Conservation (phyloP, 1,140 invertebrate genomes). For the Araneus ventricosus region DNA sequence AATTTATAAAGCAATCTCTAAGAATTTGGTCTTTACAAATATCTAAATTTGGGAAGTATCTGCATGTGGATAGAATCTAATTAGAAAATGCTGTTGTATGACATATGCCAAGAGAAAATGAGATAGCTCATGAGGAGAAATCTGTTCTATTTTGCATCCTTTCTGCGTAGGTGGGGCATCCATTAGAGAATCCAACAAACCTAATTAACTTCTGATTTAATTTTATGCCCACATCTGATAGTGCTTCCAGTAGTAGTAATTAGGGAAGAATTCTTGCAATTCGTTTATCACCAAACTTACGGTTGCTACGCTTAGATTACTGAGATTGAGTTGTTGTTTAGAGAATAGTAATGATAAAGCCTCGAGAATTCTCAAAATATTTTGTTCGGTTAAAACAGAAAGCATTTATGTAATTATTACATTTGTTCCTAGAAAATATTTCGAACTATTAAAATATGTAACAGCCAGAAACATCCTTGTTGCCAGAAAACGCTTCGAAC, state of each 20-base stretch:
- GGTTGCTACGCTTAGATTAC: neutral
- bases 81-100: neutral
- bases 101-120: neutral
- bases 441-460: too few relatives aligned
- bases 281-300: neutral
- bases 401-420: neutral
- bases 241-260: neutral
- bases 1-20: too few relatives aligned
- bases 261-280: conserved; percentile 4
- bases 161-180: neutral
- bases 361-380: neutral
- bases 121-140: neutral
- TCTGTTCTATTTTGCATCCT: too few relatives aligned
- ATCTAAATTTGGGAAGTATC: too few relatives aligned
- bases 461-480: too few relatives aligned
- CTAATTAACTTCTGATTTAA: conserved; percentile 31
- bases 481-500: too few relatives aligned
- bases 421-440: neutral
- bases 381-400: neutral
- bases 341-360: neutral
- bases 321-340: conserved; percentile 7
- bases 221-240: neutral
- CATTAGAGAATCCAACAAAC: neutral
- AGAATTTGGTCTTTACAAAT: too few relatives aligned
- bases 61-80: neutral